Base-by-base conservation (phyloP, 2,113 vertebrate species). In the Melanotaenia duboulayi region DNA sequence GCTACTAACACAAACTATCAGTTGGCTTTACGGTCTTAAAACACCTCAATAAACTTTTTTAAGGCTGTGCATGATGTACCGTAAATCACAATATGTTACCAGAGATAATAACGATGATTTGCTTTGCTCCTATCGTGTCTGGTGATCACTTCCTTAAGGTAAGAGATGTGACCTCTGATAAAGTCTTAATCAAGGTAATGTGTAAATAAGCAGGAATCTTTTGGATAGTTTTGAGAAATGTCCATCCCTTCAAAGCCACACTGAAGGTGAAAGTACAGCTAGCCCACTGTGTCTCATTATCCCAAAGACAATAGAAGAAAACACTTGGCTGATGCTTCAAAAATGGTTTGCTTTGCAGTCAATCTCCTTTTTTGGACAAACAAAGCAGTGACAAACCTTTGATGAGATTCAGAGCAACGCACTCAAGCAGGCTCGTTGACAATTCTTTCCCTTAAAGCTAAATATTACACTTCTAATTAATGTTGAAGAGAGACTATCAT, bases 141-240 rank as follows among this genome's bases (percentile, higher is more conserved):
- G 50, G 67, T 60, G 74, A 83, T 74, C 80, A 76, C 74, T 85
- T 83, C 71, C 81, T 82, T 85, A 82, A 78, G 85, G 85, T 76
- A 84, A 90, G 80, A 89, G 76, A 67, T 89, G 90, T 85, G 90
- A 87, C 89, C 87, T 87, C 80, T 91, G 89, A 87, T 90, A 90
- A 90, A 90, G 79, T 84, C 77, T 76, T 84, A 88, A 92, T 91
- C 89, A 89, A 79, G 76, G 80, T 89, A 91, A 90, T 91, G 90
- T 87, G 85, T 86, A 87, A 90, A 81, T 89, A 84, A 87, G 87
- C 78, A 73, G 75, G 74, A 84, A 82, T 67, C 68, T 51, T 46
- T 69, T 81, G 65, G 73, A 82, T 79, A 75, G 83, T 81, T 58
- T 86, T 85, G 87, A 87, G 90, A 84, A 87, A 90, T 89, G 86